Percentiles rank a stretch among this genome's conserved stretches.
Evolutionary conservation across 1,140 invertebrate species (phyloP).

Genomic region (Coelopa frigida): DNA sequence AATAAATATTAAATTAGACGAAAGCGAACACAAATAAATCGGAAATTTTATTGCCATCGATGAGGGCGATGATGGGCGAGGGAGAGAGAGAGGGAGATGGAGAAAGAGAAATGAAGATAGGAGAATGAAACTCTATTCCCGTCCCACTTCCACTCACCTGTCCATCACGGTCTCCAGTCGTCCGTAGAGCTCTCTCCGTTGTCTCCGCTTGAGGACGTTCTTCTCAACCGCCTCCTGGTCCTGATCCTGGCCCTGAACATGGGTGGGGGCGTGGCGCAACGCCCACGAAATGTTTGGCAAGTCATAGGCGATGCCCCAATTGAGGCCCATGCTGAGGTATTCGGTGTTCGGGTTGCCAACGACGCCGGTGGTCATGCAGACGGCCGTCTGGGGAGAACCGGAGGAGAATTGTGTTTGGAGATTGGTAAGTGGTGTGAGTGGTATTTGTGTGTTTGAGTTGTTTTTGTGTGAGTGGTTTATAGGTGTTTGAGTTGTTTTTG

Average conservation of each 20-base stretch:
- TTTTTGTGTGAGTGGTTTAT: too few relatives aligned
- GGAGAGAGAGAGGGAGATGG: too few relatives aligned
- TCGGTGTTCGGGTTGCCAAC: constrained; percentile 38
- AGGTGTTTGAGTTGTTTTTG: too few relatives aligned
- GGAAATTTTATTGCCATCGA: too few relatives aligned
- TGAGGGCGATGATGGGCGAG: too few relatives aligned
- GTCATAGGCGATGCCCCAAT: constrained; percentile 70
- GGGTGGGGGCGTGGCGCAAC: constrained; percentile 45
- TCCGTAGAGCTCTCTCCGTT: constrained; percentile 59
- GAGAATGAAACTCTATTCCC: too few relatives aligned
- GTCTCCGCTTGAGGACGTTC: constrained; percentile 49
- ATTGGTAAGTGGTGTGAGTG: too few relatives aligned
- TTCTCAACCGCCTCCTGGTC: neutral
- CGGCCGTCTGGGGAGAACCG: constrained; percentile 22
- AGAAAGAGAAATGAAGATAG: too few relatives aligned
- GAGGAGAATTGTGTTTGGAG: too few relatives aligned
- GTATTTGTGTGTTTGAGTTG: too few relatives aligned
- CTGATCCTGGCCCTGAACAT: constrained; percentile 11
- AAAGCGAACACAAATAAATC: too few relatives aligned
- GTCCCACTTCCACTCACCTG: constrained; percentile 54
- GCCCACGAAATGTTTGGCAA: constrained; percentile 62
- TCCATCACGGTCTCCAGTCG: constrained; percentile 62
- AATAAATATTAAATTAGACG: too few relatives aligned
- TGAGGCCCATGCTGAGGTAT: constrained; percentile 45
- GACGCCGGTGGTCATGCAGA: constrained; percentile 39